These are phyloP conservation scores for Phasia obesa DNA, from an alignment of 2,888 invertebrate species.

Conservation along the genomic window DNA sequence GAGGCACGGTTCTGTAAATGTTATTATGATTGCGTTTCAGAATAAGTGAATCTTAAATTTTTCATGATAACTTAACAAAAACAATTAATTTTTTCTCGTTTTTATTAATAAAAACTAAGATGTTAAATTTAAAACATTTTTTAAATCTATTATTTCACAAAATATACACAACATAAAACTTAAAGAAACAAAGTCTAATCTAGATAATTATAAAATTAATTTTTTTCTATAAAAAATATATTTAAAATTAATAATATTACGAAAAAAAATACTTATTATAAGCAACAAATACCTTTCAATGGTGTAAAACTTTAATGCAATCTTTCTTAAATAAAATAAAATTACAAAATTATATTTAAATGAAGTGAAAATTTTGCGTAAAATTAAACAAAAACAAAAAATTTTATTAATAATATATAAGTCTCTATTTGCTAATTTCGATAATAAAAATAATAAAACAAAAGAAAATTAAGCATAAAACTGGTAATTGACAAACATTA, in stretches of 20 bases:
- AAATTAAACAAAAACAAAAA: constrained; percentile 73
- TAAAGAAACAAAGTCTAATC: constrained; percentile 76
- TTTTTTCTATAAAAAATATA: constrained; percentile 70
- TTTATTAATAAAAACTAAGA: no score
- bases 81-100: no score
- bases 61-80: no score
- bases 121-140: neutral
- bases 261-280: constrained; percentile 74
- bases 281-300: constrained; percentile 74
- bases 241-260: constrained; percentile 72
- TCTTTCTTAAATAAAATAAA: constrained; percentile 69
- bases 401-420: constrained; percentile 74
- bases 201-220: constrained; percentile 74
- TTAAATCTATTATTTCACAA: neutral
- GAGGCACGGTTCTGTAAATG: no score
- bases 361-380: constrained; percentile 51
- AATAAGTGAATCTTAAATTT: no score
- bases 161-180: neutral
- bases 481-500: constrained; percentile 75
- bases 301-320: constrained; percentile 77
- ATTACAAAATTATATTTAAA: constrained; percentile 62
- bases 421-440: constrained; percentile 67
- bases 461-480: constrained; percentile 79
- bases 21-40: no score
- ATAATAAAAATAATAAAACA: constrained; percentile 60